Base-by-base conservation (phyloP, 2,888 invertebrate genomes). In the Cheilosia variabilis region DNA sequence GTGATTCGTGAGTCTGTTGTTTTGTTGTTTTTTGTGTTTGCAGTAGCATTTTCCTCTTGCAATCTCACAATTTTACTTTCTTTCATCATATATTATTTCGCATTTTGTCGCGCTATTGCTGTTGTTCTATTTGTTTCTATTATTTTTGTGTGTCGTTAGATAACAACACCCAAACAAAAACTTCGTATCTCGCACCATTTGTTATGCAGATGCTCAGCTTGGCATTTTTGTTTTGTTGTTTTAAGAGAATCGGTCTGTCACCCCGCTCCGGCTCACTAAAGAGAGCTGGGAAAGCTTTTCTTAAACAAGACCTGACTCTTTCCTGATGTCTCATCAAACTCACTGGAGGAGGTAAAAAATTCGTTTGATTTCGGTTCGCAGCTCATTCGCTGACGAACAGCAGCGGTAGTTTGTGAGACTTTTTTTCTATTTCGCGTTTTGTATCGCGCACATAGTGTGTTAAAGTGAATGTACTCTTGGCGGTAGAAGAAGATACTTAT, bases 321-420 rank as follows among this genome's bases (percentile, higher is more conserved):
- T 45, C 19, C 2, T 17, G 2, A 5, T 13, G 22, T 9, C 9
- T 47, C 9, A 5, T 1, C 19, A 9, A 50, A 34, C 9, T 50
- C 17, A 15, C 24, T 52, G 52, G 24, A 57, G 68, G 69, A 62
- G 62, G 84, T 84, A 75, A 71, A 73, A 78, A 84, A 47, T 76
- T 84, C 71, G 50, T 77, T 77, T 45, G 71, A 76, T 63, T 80
- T 81, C 45, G 37, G 50, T 76, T 86, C 43, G 72, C 57, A 76
- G 72, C 72, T 86, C 86, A 86, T 86, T 86, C 81, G 81, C 86
- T 86, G 86, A 72, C 86, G 72, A 81, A 81, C 86, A 86, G 72
- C 86, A 76, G 86, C 81, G 86, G 65, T 72, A 53, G 76, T 81
- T 86, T 45, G 86, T 66, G 77, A 72, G 77, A 77, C 4, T 24